Conservation (phyloP, 2,113 vertebrate species). For the Cebidichthys violaceus region DNA sequence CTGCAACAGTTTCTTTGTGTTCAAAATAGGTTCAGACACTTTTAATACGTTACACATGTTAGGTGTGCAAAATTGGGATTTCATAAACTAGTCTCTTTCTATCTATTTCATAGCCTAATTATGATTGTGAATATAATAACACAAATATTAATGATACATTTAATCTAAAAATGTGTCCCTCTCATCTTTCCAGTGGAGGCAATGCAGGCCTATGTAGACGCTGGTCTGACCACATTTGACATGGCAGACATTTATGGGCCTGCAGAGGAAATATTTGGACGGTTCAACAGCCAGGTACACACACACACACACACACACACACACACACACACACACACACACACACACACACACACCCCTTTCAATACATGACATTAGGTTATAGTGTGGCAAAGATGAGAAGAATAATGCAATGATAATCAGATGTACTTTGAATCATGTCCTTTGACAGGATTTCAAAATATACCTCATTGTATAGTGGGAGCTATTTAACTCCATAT, state of each 20-base stretch:
- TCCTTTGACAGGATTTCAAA: no score
- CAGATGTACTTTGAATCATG: neutral
- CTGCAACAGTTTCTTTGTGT: neutral
- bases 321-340: neutral
- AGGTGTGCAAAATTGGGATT: neutral
- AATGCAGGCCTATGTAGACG: conserved; percentile 64
- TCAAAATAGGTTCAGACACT: neutral
- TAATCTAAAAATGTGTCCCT: neutral
- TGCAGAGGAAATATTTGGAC: conserved; percentile 72
- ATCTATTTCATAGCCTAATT: neutral
- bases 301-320: neutral
- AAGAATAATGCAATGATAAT: neutral
- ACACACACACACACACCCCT: neutral
- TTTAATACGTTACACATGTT: neutral
- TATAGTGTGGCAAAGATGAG: neutral
- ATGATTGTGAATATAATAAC: neutral
- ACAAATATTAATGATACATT: neutral
- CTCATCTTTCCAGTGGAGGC: conserved; percentile 53
- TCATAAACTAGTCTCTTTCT: conserved; percentile 1
- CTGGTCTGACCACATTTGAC: conserved; percentile 72
- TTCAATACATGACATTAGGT: neutral
- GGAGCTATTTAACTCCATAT: neutral
- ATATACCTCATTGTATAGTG: neutral
- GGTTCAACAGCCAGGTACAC: conserved; percentile 61
- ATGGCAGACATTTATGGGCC: conserved; percentile 74